Percentiles rank a stretch among this genome's conserved stretches.
Evolutionary conservation across 1,140 invertebrate species (phyloP).

Genomic region (Drosophila athabasca): DNA sequence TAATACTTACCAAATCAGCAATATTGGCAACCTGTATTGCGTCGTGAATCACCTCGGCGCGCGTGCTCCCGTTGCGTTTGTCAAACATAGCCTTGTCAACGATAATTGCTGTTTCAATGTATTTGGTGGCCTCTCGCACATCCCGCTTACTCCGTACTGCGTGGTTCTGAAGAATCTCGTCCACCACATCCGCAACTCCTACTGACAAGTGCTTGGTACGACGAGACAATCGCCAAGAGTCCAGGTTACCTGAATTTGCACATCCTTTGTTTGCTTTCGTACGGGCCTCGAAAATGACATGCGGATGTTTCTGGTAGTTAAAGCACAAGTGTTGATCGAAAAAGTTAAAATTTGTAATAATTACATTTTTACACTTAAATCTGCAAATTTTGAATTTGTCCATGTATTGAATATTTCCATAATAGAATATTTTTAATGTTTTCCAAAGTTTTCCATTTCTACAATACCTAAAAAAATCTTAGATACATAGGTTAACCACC

Average conservation of each 20-base stretch:
- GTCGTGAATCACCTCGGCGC: conserved; percentile 95
- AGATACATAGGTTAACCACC: too few species aligned
- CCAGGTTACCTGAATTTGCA: conserved; percentile 91
- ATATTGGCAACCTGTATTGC: conserved; percentile 98
- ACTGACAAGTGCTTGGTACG: conserved; percentile 86
- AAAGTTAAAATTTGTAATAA: background rate
- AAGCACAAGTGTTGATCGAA: background rate
- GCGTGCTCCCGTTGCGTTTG: conserved; percentile 93
- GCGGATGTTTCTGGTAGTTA: conserved; percentile 94
- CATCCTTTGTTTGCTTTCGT: conserved; percentile 94
- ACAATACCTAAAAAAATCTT: too few species aligned
- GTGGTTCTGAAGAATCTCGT: conserved; percentile 84
- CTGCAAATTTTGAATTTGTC: background rate
- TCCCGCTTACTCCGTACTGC: conserved; percentile 87
- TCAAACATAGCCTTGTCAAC: conserved; percentile 98
- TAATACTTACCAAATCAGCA: conserved; percentile 93
- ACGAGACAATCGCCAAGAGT: conserved; percentile 87
- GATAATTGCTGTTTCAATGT: conserved; percentile 95
- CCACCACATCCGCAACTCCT: conserved; percentile 65
- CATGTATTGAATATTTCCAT: background rate
- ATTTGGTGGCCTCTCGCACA: conserved; percentile 94
- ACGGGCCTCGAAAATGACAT: conserved; percentile 96
- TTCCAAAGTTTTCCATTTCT: too few species aligned
- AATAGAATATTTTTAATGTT: too few species aligned
- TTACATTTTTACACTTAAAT: background rate